phyloP scores from a whole-genome alignment of 2,888 invertebrate species.

The Pediacus dermestoides region DNA sequence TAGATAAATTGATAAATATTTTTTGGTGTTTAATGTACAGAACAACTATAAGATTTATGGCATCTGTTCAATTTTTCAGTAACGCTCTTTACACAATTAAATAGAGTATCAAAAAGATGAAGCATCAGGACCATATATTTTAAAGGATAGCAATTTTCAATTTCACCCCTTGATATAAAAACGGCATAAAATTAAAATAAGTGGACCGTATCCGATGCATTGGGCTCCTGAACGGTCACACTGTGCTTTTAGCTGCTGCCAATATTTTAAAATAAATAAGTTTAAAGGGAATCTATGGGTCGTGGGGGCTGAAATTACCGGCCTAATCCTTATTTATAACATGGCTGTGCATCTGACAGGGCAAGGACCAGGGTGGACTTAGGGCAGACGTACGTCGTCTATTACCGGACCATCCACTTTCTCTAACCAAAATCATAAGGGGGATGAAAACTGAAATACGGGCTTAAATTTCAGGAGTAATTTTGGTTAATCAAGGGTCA shows the following conservation, averaged over 20 bases:
- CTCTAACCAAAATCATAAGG: constrained; percentile 10
- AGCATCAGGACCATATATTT: constrained; percentile 20
- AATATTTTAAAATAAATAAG: constrained; percentile 54
- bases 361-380: constrained; percentile 22
- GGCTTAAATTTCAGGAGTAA: too few species aligned
- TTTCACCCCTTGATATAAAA: constrained; percentile 40
- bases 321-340: constrained; percentile 53
- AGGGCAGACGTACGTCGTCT: constrained; percentile 23
- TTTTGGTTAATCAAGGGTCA: too few species aligned
- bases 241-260: constrained; percentile 43
- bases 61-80: too few species aligned
- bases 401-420: constrained; percentile 10
- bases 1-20: too few species aligned
- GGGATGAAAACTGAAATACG: constrained; percentile 8
- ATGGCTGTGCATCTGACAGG: constrained; percentile 45
- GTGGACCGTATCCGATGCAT: constrained; percentile 49
- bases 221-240: constrained; percentile 32
- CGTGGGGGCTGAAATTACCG: constrained; percentile 47
- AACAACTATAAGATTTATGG: too few species aligned
- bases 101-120: constrained; percentile 17
- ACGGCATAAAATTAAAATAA: constrained; percentile 51
- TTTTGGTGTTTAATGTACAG: too few species aligned
- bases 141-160: constrained; percentile 29
- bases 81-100: constrained; percentile 24
- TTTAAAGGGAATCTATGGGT: constrained; percentile 47